Conservation (phyloP, 2,797 vertebrate genomes). For the Garrulus glandarius region DNA sequence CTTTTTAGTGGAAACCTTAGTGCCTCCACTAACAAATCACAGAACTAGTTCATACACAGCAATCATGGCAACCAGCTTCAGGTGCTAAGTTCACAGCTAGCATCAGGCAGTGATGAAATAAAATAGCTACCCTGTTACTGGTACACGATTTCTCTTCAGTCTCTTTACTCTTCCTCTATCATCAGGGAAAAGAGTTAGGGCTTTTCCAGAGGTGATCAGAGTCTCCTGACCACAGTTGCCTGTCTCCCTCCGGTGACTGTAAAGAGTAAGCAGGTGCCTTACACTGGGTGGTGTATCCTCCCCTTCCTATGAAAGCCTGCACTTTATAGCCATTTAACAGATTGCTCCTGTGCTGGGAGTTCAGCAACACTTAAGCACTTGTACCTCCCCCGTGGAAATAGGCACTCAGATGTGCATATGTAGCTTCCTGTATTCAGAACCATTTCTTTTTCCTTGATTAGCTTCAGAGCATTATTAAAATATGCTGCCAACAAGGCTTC, state of each 20-base stretch:
- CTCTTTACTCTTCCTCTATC: background rate
- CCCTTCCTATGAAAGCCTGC: background rate
- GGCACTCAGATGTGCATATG: background rate
- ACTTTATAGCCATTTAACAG: rapidly evolving
- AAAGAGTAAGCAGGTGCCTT: background rate
- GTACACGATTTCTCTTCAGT: background rate
- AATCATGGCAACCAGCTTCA: background rate
- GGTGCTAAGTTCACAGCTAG: background rate
- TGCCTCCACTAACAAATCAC: background rate
- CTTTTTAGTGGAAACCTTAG: background rate
- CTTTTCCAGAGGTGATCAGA: background rate
- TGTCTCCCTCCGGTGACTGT: background rate
- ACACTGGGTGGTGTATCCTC: rapidly evolving
- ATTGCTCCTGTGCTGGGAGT: background rate
- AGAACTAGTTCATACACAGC: background rate
- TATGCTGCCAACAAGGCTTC: background rate
- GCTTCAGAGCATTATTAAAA: background rate
- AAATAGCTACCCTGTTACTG: background rate
- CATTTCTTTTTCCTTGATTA: background rate
- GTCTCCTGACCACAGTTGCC: background rate
- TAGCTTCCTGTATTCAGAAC: background rate
- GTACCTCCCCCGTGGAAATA: background rate
- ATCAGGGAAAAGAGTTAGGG: rapidly evolving
- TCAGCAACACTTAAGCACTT: background rate
- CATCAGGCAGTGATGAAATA: background rate